These are phyloP conservation scores for Amphiprion ocellaris DNA, from an alignment of 2,113 vertebrate species.

Conservation along the genomic window DNA sequence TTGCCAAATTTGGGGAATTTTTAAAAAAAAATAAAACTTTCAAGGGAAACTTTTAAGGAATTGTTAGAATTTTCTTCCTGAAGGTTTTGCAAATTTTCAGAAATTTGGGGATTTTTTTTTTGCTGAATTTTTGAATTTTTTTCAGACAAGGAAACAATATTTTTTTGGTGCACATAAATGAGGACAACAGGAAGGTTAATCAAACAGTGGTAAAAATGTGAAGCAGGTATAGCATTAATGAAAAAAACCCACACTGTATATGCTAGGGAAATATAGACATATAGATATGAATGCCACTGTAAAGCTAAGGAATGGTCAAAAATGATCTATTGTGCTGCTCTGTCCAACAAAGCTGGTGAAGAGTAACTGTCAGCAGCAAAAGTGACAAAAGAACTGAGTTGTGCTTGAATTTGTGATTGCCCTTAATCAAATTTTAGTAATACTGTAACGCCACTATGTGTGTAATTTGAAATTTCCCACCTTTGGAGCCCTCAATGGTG, in stretches of 20 bases:
- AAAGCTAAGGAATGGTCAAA: slow-evolving; percentile 27
- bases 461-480: background rate
- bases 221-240: slow-evolving; percentile 46
- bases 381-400: background rate
- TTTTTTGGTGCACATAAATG: too few species aligned
- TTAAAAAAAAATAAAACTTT: too few species aligned
- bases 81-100: too few species aligned
- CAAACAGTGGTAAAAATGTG: slow-evolving; percentile 28
- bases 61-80: too few species aligned
- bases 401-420: background rate
- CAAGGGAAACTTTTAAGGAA: too few species aligned
- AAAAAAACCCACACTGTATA: slow-evolving; percentile 25
- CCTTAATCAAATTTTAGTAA: background rate
- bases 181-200: background rate
- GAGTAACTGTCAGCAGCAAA: background rate
- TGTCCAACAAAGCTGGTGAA: slow-evolving; percentile 1
- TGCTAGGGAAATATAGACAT: slow-evolving; percentile 4
- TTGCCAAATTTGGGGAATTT: too few species aligned
- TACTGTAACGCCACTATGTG: background rate
- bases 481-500: background rate
- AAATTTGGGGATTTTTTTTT: too few species aligned
- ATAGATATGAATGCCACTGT: slow-evolving; percentile 24
- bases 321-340: background rate
- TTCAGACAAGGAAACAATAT: too few species aligned
- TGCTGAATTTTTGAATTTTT: too few species aligned